Percentiles rank a stretch among this genome's conserved stretches.
These are phyloP conservation scores for Lethenteron camtschaticum DNA, from an alignment of 2,113 vertebrate species.

Conservation along the genomic window DNA sequence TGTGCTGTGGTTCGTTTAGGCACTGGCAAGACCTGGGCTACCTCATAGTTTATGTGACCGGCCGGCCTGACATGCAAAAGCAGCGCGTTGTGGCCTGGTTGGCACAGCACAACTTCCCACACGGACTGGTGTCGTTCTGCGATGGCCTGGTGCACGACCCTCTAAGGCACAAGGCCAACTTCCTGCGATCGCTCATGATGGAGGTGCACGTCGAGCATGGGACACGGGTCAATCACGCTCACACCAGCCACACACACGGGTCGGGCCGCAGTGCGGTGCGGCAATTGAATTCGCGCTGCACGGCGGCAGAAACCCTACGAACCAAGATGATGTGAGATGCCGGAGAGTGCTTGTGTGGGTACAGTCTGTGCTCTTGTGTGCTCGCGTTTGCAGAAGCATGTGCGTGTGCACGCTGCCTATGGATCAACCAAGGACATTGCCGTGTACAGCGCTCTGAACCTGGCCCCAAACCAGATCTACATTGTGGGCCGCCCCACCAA, in stretches of 20 bases:
- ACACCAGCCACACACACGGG: too few relatives aligned
- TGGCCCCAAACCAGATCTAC: conserved; percentile 75
- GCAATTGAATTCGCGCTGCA: too few relatives aligned
- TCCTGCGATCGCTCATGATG: conserved; percentile 57
- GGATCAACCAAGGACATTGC: conserved; percentile 94
- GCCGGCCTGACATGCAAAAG: conserved; percentile 98
- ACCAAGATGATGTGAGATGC: too few relatives aligned
- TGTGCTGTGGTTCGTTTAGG: conserved; percentile 20
- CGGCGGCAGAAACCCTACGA: too few relatives aligned
- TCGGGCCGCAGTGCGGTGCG: too few relatives aligned
- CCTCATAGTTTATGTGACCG: conserved; percentile 87
- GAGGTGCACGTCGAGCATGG: conserved; percentile 22
- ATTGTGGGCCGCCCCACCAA: conserved; percentile 81
- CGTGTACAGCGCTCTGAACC: conserved; percentile 60
- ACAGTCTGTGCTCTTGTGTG: too few relatives aligned
- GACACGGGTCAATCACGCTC: too few relatives aligned
- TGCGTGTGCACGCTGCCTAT: conserved; percentile 71
- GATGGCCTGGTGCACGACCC: conserved; percentile 90
- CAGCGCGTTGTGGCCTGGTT: conserved; percentile 96
- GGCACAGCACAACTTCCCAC: conserved; percentile 95
- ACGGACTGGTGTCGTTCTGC: conserved; percentile 85
- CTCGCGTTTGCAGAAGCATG: conserved; percentile 34
- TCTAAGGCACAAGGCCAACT: conserved; percentile 86
- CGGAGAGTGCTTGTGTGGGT: too few relatives aligned
- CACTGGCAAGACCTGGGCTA: conserved; percentile 98